These are phyloP conservation scores for Ellobium chinense DNA, from an alignment of 2,888 invertebrate genomes.

Conservation along the genomic window DNA sequence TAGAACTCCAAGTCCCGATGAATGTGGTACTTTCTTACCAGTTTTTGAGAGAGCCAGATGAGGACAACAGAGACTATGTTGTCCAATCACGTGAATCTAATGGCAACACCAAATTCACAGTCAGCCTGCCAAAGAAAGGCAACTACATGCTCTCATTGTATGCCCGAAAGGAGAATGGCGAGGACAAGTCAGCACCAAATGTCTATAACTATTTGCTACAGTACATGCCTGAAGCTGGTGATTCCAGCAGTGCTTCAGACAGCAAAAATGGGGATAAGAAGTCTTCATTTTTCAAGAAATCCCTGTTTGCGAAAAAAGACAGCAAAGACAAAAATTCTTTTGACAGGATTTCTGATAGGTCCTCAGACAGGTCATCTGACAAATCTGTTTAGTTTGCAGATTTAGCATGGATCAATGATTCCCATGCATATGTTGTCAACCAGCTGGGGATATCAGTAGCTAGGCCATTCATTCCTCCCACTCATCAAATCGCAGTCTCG, in stretches of 20 bases:
- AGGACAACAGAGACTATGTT: slow-evolving; percentile 74
- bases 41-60: slow-evolving; percentile 75
- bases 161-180: slow-evolving; percentile 68
- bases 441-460: no score
- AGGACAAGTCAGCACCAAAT: slow-evolving; percentile 69
- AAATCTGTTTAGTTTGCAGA: slow-evolving; percentile 34
- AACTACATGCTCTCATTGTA: slow-evolving; percentile 76
- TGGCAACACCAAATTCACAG: slow-evolving; percentile 57
- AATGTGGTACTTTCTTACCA: slow-evolving; percentile 70
- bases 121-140: slow-evolving; percentile 69
- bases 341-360: slow-evolving; percentile 49
- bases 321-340: slow-evolving; percentile 49
- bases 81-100: slow-evolving; percentile 61
- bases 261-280: slow-evolving; percentile 31
- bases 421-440: no score
- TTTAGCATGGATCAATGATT: no score
- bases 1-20: slow-evolving; percentile 70
- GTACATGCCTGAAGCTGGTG: slow-evolving; percentile 48
- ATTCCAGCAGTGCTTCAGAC: slow-evolving; percentile 22
- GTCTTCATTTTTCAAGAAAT: slow-evolving; percentile 56
- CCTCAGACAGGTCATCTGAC: slow-evolving; percentile 50
- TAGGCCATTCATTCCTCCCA: no score
- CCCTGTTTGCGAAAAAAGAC: slow-evolving; percentile 54
- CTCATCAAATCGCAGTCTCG: no score
- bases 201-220: slow-evolving; percentile 76